Base-by-base conservation (phyloP, 35 echinoderm and acorn worm species). In the Nesometra sesokonis region DNA sequence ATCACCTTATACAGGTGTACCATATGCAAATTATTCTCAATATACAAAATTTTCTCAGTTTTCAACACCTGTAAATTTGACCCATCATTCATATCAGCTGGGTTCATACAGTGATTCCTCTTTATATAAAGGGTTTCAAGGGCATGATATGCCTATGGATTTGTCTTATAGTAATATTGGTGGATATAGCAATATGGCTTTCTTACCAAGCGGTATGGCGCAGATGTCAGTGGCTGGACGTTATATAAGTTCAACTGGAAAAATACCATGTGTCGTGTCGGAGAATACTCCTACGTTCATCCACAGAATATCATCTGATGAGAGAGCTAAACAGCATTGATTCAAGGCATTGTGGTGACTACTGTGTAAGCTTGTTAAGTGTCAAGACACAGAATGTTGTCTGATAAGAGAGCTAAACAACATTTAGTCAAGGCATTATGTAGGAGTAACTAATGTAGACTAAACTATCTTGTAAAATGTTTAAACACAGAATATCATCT, bases 61-160 rank as follows among this genome's bases (percentile, higher is more conserved):
- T 57, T 77, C 87, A n/a, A 80, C 84, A 35, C 38, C 94, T 3
- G 84, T 92, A 30, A 93, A 93, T 77, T 78, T 94, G 34, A 82
- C 87, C 82, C 87, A 80, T 11, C 82, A 85, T 67, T 87, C 87
- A 0, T 99, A 99, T 84, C 96, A 99, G 82, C 85, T 85, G 19
- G 84, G 83, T 35, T 82, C 88, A 29, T 91, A 93, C 86, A 84
- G 79, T 13, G 89, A 91, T 46, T 46, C 86, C 2, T 85, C 91
- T 23, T 79, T 92, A 31, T 91, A 94, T 30, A 93, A 93, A 78
- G 89, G 91, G 47, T 99, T 92, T 43, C 92, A 89, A 80, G 89
- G 88, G 27, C 90, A 94, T 82, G 96, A 99, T 43, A 92, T 93
- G 83, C 96, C 96, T 19, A 99, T 99, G 90, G 96, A 99, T 76